phyloP scores from a whole-genome alignment of 2,797 vertebrate genomes.

The Semaprochilodus insignis region DNA sequence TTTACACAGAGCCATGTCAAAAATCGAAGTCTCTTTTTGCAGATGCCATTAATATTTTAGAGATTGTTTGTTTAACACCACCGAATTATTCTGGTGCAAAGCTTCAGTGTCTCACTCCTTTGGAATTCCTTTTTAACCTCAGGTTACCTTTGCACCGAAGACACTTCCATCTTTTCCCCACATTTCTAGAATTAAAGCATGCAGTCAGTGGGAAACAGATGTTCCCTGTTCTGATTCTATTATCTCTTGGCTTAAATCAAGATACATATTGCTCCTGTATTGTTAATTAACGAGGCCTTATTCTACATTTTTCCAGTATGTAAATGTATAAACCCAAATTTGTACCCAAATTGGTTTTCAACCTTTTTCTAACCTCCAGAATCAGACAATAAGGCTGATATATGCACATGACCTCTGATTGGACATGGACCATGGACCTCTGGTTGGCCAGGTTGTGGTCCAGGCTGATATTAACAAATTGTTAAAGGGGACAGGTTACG shows the following conservation, averaged over 20 bases:
- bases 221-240: not conserved
- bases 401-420: no score
- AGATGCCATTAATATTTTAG: constrained; percentile 20
- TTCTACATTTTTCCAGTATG: no score
- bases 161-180: not conserved
- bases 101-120: not conserved
- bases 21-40: not conserved
- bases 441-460: no score
- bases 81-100: constrained; percentile 1
- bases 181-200: not conserved
- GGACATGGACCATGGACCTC: no score
- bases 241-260: not conserved
- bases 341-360: no score
- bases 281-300: not conserved
- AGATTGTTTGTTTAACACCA: not conserved
- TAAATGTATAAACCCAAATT: no score
- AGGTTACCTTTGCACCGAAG: not conserved
- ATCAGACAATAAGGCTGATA: no score
- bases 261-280: not conserved
- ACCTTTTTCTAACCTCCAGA: no score
- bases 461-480: no score
- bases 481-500: no score
- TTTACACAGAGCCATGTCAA: not conserved
- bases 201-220: not conserved
- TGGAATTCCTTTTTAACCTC: not conserved